These are phyloP conservation scores for Malurus alboscapulatus DNA, from an alignment of 2,113 vertebrate genomes.

Conservation along the genomic window DNA sequence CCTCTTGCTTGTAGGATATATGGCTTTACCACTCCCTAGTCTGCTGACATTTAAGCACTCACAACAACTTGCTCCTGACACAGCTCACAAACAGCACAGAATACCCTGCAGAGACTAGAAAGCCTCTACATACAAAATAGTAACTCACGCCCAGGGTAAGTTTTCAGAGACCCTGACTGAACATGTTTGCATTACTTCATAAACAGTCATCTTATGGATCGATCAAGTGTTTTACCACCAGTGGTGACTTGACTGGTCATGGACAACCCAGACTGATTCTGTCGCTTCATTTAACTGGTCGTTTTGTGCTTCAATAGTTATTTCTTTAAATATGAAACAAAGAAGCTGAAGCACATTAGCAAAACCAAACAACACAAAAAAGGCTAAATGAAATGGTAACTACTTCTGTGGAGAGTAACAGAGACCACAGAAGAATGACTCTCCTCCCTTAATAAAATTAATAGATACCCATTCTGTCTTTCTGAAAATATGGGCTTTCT, in stretches of 20 bases:
- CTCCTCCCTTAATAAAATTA: background rate
- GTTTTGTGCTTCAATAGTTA: background rate
- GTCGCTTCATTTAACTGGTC: fast-evolving
- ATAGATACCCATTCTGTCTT: background rate
- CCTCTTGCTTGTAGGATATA: background rate
- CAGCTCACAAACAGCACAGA: background rate
- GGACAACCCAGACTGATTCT: background rate
- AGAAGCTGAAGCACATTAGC: background rate
- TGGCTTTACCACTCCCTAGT: background rate
- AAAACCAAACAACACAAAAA: background rate
- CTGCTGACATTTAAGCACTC: background rate
- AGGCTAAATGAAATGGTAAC: background rate
- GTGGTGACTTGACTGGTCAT: background rate
- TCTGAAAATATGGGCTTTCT: background rate
- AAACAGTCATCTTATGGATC: fast-evolving
- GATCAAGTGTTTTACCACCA: background rate
- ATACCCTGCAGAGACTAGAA: background rate
- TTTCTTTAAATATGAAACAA: background rate
- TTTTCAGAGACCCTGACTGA: background rate
- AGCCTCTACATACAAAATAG: background rate
- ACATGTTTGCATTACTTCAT: background rate
- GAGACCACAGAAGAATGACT: background rate
- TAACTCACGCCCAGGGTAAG: background rate
- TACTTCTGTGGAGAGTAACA: background rate
- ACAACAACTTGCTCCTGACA: background rate